Percentiles rank a stretch among this genome's conserved stretches.
Conservation (phyloP, 2,797 vertebrate genomes). For the Mus caroli region DNA sequence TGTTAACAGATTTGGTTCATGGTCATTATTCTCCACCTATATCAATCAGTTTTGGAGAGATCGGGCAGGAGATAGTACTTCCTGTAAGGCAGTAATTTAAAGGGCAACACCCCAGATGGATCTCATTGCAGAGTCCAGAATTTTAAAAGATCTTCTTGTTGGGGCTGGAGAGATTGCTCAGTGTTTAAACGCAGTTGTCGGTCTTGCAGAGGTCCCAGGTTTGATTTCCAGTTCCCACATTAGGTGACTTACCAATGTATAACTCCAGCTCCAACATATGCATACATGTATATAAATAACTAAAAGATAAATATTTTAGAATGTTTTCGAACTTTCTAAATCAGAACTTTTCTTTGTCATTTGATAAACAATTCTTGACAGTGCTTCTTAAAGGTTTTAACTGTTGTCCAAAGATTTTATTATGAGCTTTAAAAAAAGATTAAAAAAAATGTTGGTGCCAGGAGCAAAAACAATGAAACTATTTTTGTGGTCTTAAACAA, state of each 20-base stretch:
- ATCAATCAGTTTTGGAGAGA: not conserved
- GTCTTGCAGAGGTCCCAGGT: not conserved
- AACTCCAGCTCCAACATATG: not conserved
- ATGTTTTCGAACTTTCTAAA: constrained; percentile 29
- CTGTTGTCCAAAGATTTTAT: constrained; percentile 28
- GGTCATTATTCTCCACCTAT: not conserved
- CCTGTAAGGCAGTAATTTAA: not conserved
- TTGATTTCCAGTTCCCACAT: not conserved
- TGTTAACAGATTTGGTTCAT: not conserved
- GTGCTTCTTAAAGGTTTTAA: constrained; percentile 20
- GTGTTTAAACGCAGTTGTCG: not conserved
- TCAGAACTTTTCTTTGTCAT: not conserved
- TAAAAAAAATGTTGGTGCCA: constrained; percentile 2
- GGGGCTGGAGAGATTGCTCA: not conserved
- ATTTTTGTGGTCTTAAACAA: not conserved
- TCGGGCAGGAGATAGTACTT: not conserved
- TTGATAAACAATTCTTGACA: not conserved
- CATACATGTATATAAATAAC: not conserved
- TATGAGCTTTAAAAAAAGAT: not conserved
- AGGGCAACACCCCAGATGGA: not conserved
- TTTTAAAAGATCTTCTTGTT: not conserved
- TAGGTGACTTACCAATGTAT: not conserved
- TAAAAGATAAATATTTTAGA: not conserved
- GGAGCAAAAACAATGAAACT: not conserved
- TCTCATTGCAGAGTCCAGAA: not conserved